These are phyloP conservation scores for Cossypha caffra DNA, from an alignment of 2,797 vertebrate genomes.

Conservation along the genomic window DNA sequence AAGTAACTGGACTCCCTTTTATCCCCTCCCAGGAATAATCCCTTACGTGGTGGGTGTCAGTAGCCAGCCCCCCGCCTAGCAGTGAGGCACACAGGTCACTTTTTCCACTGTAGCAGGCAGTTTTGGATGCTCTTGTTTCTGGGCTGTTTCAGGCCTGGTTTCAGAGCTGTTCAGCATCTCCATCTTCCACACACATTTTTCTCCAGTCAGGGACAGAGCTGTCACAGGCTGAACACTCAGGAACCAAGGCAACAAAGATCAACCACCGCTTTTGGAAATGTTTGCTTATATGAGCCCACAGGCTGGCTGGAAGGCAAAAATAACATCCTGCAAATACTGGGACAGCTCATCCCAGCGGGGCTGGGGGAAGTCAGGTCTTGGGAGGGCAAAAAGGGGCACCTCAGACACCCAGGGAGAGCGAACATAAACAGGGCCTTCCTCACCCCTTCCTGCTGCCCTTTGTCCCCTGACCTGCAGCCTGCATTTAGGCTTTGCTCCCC, in stretches of 20 bases:
- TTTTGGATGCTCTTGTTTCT: neutral
- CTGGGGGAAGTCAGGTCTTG: neutral
- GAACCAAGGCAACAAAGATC: conserved; percentile 22
- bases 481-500: neutral
- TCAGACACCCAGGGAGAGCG: neutral
- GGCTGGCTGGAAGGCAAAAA: conserved; percentile 62
- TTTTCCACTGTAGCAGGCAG: conserved; percentile 7
- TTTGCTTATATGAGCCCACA: conserved; percentile 61
- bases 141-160: neutral
- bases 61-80: neutral
- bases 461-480: neutral
- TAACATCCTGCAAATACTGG: conserved; percentile 30
- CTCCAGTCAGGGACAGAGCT: neutral
- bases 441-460: neutral
- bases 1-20: neutral
- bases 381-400: neutral
- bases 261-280: conserved; percentile 33
- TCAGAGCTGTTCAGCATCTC: conserved; percentile 6
- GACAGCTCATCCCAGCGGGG: neutral
- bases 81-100: neutral
- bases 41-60: fast-evolving
- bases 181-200: neutral
- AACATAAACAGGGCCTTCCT: neutral
- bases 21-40: neutral
- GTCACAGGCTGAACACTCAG: conserved; percentile 1